phyloP scores from a whole-genome alignment of 2,113 vertebrate species.

The Hymenochirus boettgeri region DNA sequence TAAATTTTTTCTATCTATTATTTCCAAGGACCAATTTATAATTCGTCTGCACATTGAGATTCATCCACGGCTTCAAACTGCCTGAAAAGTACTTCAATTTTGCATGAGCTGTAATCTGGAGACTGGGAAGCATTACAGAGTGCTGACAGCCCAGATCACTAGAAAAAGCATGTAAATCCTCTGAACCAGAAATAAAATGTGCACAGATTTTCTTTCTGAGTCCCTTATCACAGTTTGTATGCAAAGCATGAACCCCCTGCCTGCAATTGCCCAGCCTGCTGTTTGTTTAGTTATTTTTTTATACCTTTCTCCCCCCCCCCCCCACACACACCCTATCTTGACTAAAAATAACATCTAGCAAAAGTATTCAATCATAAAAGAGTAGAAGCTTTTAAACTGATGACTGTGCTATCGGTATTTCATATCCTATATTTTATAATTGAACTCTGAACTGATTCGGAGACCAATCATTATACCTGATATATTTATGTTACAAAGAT shows the following conservation, averaged over 20 bases:
- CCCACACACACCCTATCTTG: background rate
- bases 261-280: conserved; percentile 37
- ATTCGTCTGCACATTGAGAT: conserved; percentile 60
- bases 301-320: background rate
- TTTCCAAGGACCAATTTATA: conserved; percentile 62
- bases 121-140: conserved; percentile 65
- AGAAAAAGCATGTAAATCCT: conserved; percentile 70
- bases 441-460: no score
- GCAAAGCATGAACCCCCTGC: conserved; percentile 53
- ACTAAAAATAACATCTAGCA: conserved; percentile 5
- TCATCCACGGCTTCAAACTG: conserved; percentile 62
- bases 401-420: no score
- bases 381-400: no score
- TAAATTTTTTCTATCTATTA: conserved; percentile 42
- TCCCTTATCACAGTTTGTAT: conserved; percentile 54
- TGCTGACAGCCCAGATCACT: conserved; percentile 67
- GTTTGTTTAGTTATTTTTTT: conserved; percentile 22
- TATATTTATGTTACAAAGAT: no score
- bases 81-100: conserved; percentile 75
- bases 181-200: conserved; percentile 77
- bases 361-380: background rate
- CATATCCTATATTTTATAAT: no score
- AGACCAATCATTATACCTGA: no score
- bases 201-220: conserved; percentile 63
- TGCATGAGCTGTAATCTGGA: conserved; percentile 79